A percentile compares a stretch with the other conserved stretches of the same genome.
Evolutionary conservation across 2,888 invertebrate species (phyloP).

Genomic region (Macrophya alboannulata): DNA sequence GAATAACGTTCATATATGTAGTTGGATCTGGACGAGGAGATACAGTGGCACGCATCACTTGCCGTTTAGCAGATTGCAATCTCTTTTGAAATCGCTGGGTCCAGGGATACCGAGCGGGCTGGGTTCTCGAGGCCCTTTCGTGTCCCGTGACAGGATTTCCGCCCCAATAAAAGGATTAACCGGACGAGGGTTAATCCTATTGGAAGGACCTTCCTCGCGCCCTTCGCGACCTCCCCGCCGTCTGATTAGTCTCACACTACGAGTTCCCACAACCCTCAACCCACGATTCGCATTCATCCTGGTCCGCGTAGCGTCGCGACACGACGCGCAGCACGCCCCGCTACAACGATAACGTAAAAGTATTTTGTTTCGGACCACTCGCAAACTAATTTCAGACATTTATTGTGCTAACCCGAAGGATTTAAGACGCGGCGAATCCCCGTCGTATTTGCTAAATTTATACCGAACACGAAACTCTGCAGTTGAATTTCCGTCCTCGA

Average conservation of each 20-base stretch:
- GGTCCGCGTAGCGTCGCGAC: neutral
- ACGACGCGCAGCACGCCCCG: neutral
- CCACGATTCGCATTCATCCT: slow-evolving; percentile 45
- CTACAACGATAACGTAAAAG: slow-evolving; percentile 67
- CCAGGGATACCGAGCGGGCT: slow-evolving; percentile 5
- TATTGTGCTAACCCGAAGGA: slow-evolving; percentile 42
- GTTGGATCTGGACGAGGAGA: neutral
- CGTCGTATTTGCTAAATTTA: neutral
- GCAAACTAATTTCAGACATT: slow-evolving; percentile 56
- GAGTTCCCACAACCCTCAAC: slow-evolving; percentile 28
- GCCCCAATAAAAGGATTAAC: slow-evolving; percentile 79
- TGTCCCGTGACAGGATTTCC: slow-evolving; percentile 76
- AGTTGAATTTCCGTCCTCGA: neutral
- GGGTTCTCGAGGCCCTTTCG: slow-evolving; percentile 69
- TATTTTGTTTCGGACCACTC: slow-evolving; percentile 62
- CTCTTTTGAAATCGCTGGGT: slow-evolving; percentile 53
- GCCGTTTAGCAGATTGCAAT: slow-evolving; percentile 52
- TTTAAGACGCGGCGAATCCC: slow-evolving; percentile 19
- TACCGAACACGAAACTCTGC: neutral
- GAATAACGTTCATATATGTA: neutral
- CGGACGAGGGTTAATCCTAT: slow-evolving; percentile 79
- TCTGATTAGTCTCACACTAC: slow-evolving; percentile 64
- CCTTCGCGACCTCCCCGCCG: slow-evolving; percentile 62
- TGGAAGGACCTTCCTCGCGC: slow-evolving; percentile 75
- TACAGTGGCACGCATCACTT: slow-evolving; percentile 46